Conservation (phyloP, 2,113 vertebrate genomes). For the Athene cunicularia region DNA sequence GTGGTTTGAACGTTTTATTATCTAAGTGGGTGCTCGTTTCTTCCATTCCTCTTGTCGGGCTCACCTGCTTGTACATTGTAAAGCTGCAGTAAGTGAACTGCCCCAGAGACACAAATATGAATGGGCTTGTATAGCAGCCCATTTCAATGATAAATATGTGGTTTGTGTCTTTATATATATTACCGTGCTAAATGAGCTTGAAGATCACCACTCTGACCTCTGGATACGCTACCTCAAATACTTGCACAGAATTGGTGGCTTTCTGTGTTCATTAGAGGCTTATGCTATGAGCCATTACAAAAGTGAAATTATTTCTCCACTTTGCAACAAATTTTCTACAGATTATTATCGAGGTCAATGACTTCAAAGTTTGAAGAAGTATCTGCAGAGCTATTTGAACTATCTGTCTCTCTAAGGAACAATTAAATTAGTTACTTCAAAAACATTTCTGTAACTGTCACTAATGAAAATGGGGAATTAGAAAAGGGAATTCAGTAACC, state of each 20-base stretch:
- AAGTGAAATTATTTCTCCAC: neutral
- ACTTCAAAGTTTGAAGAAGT: neutral
- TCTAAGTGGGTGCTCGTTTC: neutral
- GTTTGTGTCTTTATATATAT: neutral
- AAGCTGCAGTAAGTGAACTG: neutral
- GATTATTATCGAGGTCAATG: neutral
- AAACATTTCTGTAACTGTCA: neutral
- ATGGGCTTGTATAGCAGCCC: neutral
- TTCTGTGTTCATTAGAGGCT: neutral
- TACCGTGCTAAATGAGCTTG: neutral
- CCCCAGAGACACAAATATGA: neutral
- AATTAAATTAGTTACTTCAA: neutral
- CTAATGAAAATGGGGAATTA: neutral
- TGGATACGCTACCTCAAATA: neutral
- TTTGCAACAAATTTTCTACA: neutral
- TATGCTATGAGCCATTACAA: neutral
- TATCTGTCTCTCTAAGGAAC: neutral
- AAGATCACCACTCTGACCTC: neutral
- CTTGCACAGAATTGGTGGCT: neutral
- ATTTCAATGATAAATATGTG: neutral
- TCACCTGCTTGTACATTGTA: accelerated
- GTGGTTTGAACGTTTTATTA: neutral
- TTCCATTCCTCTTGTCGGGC: neutral
- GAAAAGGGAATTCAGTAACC: neutral
- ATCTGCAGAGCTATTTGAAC: neutral